Base-by-base conservation (phyloP, 1,140 invertebrate genomes). In the Lordiphosa collinella region DNA sequence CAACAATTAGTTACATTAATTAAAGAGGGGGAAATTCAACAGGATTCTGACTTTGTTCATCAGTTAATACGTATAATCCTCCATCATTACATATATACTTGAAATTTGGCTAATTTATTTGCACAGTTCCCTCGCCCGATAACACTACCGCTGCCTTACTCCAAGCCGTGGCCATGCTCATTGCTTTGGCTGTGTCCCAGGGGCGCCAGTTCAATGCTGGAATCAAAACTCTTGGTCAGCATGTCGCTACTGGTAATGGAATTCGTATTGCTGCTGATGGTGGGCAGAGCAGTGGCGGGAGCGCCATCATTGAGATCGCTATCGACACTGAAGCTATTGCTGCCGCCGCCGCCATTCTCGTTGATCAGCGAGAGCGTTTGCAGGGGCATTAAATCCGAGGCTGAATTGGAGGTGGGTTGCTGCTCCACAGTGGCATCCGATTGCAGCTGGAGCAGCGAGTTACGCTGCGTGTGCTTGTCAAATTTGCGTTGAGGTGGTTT, bases 401-500 rank as follows among this genome's bases (percentile, higher is more conserved):
- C 35, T 32, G 54, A 43, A 29, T 43, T 43, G 6, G 40, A 43
- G 11, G 52, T 57, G 18, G 66, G 50, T 48, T 48, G 46, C 25
- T 51, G 54, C 10, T 67, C 63, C 14, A 32, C 34, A 34, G 34
- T 67, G 11, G 53, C 11, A 34, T 82, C 84, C 10, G 65, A 29
- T 58, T 87, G 86, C 46, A 88, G 35, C 61, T 88, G 86, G 5
- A 88, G 61, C 61, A 88, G 37, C 1, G 86, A 88, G 38, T 88
- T 88, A n/a, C 86, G 78, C 29, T 88, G 86, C 35, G 75, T 76
- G 40, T 88, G 86, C 58, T 88, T 88, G 34, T 88, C 86, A 43
- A 88, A 86, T 59, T 88, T 88, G 7, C 86, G 86, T 57, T 80
- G 67, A 43, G 86, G 86, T 58, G 86, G 86, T 61, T 88, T 88